These are phyloP conservation scores for Ctenochaetus hawaiiensis DNA, from an alignment of 2,797 vertebrate species.

Conservation along the genomic window DNA sequence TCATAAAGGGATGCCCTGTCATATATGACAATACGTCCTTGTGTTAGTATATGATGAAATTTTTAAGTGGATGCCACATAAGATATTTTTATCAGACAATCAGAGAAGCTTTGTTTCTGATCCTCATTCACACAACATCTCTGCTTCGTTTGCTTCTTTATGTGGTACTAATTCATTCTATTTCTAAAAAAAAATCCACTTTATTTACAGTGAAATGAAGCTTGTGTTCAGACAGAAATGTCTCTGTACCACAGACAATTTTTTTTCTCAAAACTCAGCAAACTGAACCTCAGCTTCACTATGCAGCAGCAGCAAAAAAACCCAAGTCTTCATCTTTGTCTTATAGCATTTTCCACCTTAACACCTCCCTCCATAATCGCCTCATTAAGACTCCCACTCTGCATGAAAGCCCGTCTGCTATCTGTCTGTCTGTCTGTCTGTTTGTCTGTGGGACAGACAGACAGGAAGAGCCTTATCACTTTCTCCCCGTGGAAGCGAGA, in stretches of 20 bases:
- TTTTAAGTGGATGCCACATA: neutral
- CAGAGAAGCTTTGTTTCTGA: neutral
- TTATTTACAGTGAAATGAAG: slow-evolving; percentile 3
- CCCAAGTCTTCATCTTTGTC: neutral
- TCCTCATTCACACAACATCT: neutral
- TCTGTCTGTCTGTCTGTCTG: slow-evolving; percentile 8
- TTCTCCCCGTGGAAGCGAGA: slow-evolving; percentile 50
- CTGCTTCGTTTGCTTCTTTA: neutral
- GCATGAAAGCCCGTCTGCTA: slow-evolving; percentile 3
- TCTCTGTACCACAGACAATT: neutral
- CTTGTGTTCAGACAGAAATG: neutral
- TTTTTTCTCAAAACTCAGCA: neutral
- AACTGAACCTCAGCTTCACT: neutral
- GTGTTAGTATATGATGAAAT: neutral
- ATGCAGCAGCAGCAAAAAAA: slow-evolving; percentile 5
- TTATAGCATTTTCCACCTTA: neutral
- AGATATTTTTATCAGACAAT: neutral
- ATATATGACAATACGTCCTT: neutral
- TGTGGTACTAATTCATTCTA: neutral
- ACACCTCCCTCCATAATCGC: neutral
- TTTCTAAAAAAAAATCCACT: slow-evolving; percentile 3
- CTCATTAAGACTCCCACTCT: slow-evolving; percentile 17
- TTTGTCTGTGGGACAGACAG: slow-evolving; percentile 2
- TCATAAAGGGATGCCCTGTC: neutral
- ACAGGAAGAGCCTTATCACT: slow-evolving; percentile 41